phyloP scores from a whole-genome alignment of 2,797 vertebrate species.

The Tachyglossus aculeatus region DNA sequence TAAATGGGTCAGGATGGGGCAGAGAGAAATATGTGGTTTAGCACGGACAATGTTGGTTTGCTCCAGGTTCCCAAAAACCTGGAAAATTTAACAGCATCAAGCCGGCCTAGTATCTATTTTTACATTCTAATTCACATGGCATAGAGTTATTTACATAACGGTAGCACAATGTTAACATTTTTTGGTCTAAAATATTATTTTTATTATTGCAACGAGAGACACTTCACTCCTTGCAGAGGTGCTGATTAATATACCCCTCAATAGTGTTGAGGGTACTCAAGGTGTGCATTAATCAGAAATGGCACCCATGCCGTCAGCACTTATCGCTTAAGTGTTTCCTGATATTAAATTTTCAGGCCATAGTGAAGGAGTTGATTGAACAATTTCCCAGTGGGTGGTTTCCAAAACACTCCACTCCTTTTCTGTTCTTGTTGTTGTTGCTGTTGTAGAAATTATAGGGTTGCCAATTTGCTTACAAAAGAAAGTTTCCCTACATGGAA shows the following conservation, averaged over 20 bases:
- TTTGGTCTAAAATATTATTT: not conserved
- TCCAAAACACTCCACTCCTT: not conserved
- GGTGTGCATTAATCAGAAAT: not conserved
- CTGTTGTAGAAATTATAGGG: constrained; percentile 20
- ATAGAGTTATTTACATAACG: not conserved
- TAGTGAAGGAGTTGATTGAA: constrained; percentile 17
- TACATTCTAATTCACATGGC: not conserved
- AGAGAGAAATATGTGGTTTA: no score
- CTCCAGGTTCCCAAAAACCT: no score
- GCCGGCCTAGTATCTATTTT: no score
- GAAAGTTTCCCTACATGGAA: not conserved
- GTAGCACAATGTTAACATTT: not conserved
- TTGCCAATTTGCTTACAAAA: constrained; percentile 41
- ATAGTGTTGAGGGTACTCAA: not conserved
- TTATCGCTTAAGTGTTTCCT: constrained; percentile 10
- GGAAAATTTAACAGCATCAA: no score
- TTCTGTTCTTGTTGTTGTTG: constrained; percentile 26
- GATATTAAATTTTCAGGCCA: not conserved
- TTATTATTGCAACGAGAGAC: not conserved
- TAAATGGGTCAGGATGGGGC: no score
- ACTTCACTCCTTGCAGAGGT: fast-evolving
- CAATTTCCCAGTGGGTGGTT: not conserved
- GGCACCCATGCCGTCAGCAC: not conserved
- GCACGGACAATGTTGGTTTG: no score
- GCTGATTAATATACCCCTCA: not conserved